These are phyloP conservation scores for Camelus dromedarius DNA, from an alignment of 2,113 vertebrate genomes.

Conservation along the genomic window DNA sequence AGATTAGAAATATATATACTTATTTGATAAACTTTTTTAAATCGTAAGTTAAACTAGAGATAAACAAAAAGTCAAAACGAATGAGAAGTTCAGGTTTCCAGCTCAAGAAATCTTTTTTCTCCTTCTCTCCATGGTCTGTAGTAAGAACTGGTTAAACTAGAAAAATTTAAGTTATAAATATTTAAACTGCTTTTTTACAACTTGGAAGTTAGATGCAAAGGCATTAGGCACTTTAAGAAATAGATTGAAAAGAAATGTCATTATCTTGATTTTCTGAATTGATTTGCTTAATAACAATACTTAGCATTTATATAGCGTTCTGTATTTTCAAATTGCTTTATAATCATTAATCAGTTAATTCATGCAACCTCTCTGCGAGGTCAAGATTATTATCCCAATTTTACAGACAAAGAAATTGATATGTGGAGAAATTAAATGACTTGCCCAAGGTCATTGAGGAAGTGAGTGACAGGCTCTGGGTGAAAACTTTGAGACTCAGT, in stretches of 20 bases:
- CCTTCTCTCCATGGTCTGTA: not conserved
- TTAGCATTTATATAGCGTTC: constrained; percentile 86
- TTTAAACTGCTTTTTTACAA: constrained; percentile 81
- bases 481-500: constrained; percentile 66
- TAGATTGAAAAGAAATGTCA: constrained; percentile 85
- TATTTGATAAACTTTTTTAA: not conserved
- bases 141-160: constrained; percentile 75
- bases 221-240: constrained; percentile 83
- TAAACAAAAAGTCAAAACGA: not conserved
- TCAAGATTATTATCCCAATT: constrained; percentile 85
- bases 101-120: not conserved
- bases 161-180: constrained; percentile 80
- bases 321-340: constrained; percentile 85
- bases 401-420: constrained; percentile 83
- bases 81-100: not conserved
- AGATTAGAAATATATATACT: not conserved
- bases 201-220: constrained; percentile 75
- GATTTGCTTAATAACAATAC: constrained; percentile 87
- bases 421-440: constrained; percentile 82
- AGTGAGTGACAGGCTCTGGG: constrained; percentile 73
- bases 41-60: not conserved
- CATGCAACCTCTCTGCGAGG: constrained; percentile 83
- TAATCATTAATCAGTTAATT: constrained; percentile 86
- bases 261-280: constrained; percentile 86
- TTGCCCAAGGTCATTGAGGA: constrained; percentile 82